phyloP scores from a whole-genome alignment of 2,113 vertebrate species.

The Zosterops pallidus region DNA sequence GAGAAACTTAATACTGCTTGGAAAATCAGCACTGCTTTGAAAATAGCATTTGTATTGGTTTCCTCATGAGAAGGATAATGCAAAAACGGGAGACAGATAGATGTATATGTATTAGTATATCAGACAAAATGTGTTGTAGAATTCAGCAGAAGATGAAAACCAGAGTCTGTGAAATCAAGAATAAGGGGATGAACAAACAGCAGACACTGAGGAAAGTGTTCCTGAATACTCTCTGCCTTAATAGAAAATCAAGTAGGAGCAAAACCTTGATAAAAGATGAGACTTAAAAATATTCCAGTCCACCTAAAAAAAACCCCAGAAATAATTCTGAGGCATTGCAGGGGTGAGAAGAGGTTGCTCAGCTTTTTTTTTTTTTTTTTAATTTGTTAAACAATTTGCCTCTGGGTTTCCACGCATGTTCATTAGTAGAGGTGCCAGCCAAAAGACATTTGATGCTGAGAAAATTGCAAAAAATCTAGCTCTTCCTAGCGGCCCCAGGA shows the following conservation, averaged over 20 bases:
- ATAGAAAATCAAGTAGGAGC: not conserved
- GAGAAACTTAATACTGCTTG: not conserved
- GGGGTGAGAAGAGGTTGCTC: not conserved
- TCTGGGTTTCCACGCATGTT: not conserved
- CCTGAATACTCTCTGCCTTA: not conserved
- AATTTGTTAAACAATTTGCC: not conserved
- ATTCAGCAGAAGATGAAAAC: not conserved
- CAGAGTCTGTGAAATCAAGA: not conserved
- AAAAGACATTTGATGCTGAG: not conserved
- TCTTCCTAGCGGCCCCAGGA: not conserved
- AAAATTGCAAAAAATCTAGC: not conserved
- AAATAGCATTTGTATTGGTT: not conserved
- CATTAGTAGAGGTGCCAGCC: not conserved
- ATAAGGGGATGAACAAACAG: not conserved
- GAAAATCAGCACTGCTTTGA: not conserved
- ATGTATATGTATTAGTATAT: not conserved
- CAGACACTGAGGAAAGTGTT: not conserved
- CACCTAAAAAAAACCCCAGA: rapidly evolving
- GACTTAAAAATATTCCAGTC: not conserved
- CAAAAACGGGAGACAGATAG: not conserved
- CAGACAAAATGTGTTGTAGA: not conserved
- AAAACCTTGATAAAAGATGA: not conserved
- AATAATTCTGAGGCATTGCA: not conserved
- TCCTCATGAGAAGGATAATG: not conserved
- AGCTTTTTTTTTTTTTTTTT: not conserved